Evolutionary conservation across 2,797 vertebrate genomes (phyloP).

Genomic region (Parauchenoglanis punctatus): DNA sequence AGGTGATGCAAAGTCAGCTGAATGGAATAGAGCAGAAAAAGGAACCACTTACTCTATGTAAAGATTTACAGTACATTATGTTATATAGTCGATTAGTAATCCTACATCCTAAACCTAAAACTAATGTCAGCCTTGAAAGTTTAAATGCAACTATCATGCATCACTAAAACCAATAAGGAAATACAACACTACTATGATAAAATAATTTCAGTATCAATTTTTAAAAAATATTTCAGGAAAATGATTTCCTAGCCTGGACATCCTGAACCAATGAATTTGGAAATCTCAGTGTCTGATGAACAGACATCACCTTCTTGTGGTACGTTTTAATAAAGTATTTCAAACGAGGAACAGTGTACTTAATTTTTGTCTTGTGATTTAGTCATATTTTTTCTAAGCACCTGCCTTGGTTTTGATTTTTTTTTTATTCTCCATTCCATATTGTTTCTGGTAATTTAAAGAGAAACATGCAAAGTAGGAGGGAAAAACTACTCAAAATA

Average conservation of each 20-base stretch:
- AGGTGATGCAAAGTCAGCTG: neutral
- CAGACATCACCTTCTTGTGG: too few species aligned
- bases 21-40: neutral
- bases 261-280: too few species aligned
- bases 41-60: neutral
- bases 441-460: neutral
- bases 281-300: too few species aligned
- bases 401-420: too few species aligned
- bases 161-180: neutral
- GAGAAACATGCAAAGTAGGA: neutral
- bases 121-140: neutral
- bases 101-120: neutral
- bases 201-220: neutral
- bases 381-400: too few species aligned
- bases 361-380: neutral
- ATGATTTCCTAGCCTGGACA: neutral
- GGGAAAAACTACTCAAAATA: neutral
- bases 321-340: too few species aligned
- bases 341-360: neutral
- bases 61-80: neutral
- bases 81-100: neutral
- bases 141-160: neutral
- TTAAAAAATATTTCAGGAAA: neutral
- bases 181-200: neutral
- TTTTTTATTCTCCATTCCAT: neutral